Evolutionary conservation across 2,113 vertebrate genomes (phyloP), one percentile per base, ranked within the genome.

Genomic region (Nerophis ophidion): DNA sequence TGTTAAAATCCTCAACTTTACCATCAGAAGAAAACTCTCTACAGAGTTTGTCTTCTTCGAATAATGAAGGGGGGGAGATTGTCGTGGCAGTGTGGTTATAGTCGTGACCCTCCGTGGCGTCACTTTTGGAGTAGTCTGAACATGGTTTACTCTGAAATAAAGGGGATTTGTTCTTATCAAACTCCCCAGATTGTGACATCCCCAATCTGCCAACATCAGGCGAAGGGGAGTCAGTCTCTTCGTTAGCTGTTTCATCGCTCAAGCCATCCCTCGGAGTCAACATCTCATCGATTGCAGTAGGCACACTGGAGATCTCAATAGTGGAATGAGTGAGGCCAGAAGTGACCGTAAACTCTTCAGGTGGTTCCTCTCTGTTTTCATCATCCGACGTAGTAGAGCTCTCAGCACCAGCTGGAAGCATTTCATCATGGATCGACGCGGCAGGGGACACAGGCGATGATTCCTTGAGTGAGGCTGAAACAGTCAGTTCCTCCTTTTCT

Each of bases 201-300:
- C 86, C 91, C 12, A 92, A 90, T 71, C 83, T 92, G 36, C 89
- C 80, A 46, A 89, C 90, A 61, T 96, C 93, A 64, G 93, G 92
- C 69, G 91, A 93, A 1, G 93, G 94, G 66, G 91, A 95, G 40
- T 94, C 92, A 0, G 90, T 92, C 82, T 93, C 92, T 11, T 98
- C 94, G n/a, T 95, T 94, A 66, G 90, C 92, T 60, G 89, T 92
- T 89, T 97, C 94, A 35, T 97, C 93, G 15, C 93, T 96, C 90
- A 93, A 92, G 52, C 94, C 84, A 38, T 97, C 93, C 1, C 91
- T 91, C 4, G 95, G 93, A 63, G 94, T 97, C 2, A 92, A 92
- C 95, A 97, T 96, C 74, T 92, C 94, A 79, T 97, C 95, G 89
- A 97, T 91, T n/a, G 93, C 93, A 52, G 96, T 93, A 53, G 94